Evolutionary conservation across 2,888 invertebrate species (phyloP), one percentile per base, ranked within the genome.

Genomic region (Amphimallon solstitiale): DNA sequence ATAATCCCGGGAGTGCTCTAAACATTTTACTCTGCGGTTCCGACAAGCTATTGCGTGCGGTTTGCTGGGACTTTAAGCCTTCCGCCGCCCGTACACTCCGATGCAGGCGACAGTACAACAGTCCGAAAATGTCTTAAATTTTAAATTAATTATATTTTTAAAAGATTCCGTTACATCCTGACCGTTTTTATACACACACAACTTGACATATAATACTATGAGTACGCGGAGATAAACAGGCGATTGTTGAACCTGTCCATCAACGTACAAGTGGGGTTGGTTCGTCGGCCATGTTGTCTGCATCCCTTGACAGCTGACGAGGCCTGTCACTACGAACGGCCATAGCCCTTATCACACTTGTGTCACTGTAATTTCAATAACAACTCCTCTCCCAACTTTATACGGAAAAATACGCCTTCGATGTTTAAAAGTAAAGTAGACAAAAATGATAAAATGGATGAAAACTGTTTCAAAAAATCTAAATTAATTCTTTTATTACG

Each of bases 181-280:
- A 15, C 29, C 9, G 40, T 17, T 35, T 56, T 63, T 54, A 45
- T 23, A 17, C 46, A 35, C 23, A 34, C 23, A 35, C 14, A 45
- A 17, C 37, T 38, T 35, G 48, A 62, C 49, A 63, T 52, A 70
- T 68, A 77, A 79, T 79, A 78, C 74, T 73, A 75, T 74, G 77
- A 74, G 77, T 76, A 78, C 75, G 72, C 72, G 70, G 69, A 76
- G 77, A 77, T 75, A 78, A 79, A 78, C 78, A 77, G 75, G 76
- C 77, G 79, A 80, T 77, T 79, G 78, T 76, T 79, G 78, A 78
- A 76, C 74, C 75, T 76, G 80, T 80, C 81, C 80, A 79, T 80
- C 80, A 79, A 72, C 77, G 76, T 71, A 76, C 77, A 77, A 78
- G 75, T 75, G 73, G 73, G 77, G 78, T 78, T 74, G 72, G 56